Percentiles rank a stretch among this genome's conserved stretches.
phyloP scores from a whole-genome alignment of 2,797 vertebrate genomes.

The Oreochromis mossambicus region DNA sequence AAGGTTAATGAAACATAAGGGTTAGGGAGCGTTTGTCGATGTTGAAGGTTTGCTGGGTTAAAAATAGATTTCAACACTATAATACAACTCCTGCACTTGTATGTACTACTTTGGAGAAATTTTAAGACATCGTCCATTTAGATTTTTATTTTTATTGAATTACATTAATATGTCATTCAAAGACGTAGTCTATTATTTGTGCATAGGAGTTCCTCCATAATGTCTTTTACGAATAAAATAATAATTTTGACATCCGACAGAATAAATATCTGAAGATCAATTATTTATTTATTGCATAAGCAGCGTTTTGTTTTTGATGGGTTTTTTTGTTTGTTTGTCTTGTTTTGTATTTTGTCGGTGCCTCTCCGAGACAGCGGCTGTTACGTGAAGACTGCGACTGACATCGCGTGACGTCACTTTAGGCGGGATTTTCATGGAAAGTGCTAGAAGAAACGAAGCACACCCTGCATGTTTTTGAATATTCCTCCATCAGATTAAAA shows the following conservation, averaged over 20 bases:
- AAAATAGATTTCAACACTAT: neutral
- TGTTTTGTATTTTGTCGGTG: neutral
- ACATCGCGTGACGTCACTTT: conserved; percentile 69
- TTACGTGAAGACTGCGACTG: conserved; percentile 55
- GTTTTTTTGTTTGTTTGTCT: neutral
- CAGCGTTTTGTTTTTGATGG: conserved; percentile 2
- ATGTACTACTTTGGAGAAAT: neutral
- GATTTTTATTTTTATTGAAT: neutral
- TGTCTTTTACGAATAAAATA: neutral
- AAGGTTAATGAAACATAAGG: neutral
- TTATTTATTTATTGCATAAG: conserved; percentile 11
- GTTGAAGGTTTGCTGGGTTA: neutral
- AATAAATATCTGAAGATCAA: neutral
- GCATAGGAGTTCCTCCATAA: neutral
- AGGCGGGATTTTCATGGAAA: conserved; percentile 79
- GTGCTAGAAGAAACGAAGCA: conserved; percentile 79
- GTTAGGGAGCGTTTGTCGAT: neutral
- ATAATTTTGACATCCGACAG: neutral
- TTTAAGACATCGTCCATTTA: neutral
- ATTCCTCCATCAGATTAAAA: conserved; percentile 62
- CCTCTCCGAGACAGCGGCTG: conserved; percentile 17
- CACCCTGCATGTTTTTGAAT: conserved; percentile 27
- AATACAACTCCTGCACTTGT: neutral
- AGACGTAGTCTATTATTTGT: neutral
- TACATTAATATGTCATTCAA: neutral